Base-by-base conservation (phyloP, 1,140 invertebrate genomes). In the Eumaeus atala region DNA sequence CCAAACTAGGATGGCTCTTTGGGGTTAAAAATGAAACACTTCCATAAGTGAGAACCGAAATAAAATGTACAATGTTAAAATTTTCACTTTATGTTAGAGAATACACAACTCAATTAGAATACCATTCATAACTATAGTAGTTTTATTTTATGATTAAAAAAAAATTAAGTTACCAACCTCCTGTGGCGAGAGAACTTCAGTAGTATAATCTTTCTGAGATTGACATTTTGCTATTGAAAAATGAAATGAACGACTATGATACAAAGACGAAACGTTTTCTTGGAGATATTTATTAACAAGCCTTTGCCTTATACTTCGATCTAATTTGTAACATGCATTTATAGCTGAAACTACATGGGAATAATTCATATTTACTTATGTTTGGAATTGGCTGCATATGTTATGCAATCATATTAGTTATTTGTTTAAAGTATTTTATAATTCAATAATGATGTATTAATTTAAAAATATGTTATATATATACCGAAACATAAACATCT, bases 311-410 rank as follows among this genome's bases (percentile, higher is more conserved):
- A 71, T 51, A 28, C 60, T 59, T 48, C 63, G 53, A 61, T 80
- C 70, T 67, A 77, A 59, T 68, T 74, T 78, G 55, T 73, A 51
- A 61, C 66, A 77, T 48, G 69, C 62, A 54, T 70, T 79, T 50
- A 74, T 52, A 52, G 77, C 58, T 61, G 75, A 51, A 69, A 63
- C 70, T 60, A 71, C 42, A 70, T 67, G 71, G 11, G 69, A 72
- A 76, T 64, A 74, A 77, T 75, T 76, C 80, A 84, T 84, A 72
- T 72, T 84, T 76, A 70, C 51, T 54, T 38, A 12, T 40, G 51
- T 8, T 14, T n/a, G 16, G 34, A 36, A n/a, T 70, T 66, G 67
- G 51, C 56, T 57, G 54, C 59, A 61, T 75, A 79, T 79, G 61
- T 81, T 83, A 83, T 75, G 73, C 71, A 81, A 84, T 70, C 70